Percentiles rank a stretch among this genome's conserved stretches.
Evolutionary conservation across 2,113 vertebrate genomes (phyloP).

Genomic region (Leucoraja erinaceus): DNA sequence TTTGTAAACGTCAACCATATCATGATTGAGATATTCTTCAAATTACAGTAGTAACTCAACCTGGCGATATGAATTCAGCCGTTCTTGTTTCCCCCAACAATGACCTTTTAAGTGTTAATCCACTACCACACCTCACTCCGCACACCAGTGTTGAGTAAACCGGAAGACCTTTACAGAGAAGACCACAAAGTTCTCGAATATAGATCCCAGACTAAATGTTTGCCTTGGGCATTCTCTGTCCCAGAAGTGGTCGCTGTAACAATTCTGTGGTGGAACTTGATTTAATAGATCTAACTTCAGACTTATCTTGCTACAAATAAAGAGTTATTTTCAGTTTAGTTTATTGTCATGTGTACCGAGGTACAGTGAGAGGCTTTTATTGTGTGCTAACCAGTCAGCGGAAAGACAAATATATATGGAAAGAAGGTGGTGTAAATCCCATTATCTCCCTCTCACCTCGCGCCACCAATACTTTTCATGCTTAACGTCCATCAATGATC

Average conservation of each 20-base stretch:
- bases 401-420: too few relatives aligned
- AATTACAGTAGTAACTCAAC: not conserved
- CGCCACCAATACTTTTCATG: too few relatives aligned
- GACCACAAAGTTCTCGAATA: not conserved
- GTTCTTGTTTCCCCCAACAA: not conserved
- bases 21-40: not conserved
- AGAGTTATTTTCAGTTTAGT: too few relatives aligned
- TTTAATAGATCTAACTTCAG: not conserved
- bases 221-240: not conserved
- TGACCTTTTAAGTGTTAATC: not conserved
- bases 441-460: too few relatives aligned
- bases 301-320: too few relatives aligned
- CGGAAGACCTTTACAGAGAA: not conserved
- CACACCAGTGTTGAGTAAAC: not conserved
- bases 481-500: too few relatives aligned
- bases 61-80: not conserved
- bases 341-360: too few relatives aligned
- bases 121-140: not conserved
- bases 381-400: too few relatives aligned
- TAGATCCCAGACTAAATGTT: not conserved
- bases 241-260: not conserved
- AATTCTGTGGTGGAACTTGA: not conserved
- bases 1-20: not conserved
- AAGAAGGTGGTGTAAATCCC: too few relatives aligned
- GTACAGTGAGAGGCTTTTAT: too few relatives aligned